Evolutionary conservation across 2,113 vertebrate genomes (phyloP).

Genomic region (Chrysochloris asiatica): DNA sequence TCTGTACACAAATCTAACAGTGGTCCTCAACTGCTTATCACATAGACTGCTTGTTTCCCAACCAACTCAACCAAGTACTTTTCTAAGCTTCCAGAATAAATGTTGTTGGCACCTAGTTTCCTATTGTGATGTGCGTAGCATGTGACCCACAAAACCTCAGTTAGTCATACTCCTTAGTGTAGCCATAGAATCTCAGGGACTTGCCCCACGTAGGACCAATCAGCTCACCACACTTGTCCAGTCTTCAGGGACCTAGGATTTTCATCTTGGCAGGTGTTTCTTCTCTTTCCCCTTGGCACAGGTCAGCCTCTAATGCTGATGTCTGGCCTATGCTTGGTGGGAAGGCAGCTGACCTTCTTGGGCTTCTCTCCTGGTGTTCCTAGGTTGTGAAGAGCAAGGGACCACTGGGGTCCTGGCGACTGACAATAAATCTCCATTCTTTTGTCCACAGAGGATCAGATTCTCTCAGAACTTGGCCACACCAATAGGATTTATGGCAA

Average conservation of each 20-base stretch:
- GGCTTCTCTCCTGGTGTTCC: conserved; percentile 25
- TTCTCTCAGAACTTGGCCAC: conserved; percentile 96
- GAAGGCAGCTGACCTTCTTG: neutral
- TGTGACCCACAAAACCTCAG: neutral
- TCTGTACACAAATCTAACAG: neutral
- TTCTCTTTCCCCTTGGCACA: neutral
- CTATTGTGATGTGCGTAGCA: neutral
- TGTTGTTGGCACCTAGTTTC: neutral
- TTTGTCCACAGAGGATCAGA: conserved; percentile 93
- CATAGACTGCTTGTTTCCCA: neutral
- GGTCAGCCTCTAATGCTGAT: neutral
- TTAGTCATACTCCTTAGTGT: neutral
- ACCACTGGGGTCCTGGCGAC: neutral
- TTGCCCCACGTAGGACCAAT: neutral
- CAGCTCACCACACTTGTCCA: neutral
- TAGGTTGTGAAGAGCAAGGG: conserved; percentile 49
- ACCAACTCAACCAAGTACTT: neutral
- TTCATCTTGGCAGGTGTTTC: neutral
- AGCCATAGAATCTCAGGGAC: neutral
- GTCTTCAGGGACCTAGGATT: neutral
- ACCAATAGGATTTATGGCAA: conserved; percentile 92
- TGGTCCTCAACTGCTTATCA: neutral
- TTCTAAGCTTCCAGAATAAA: neutral
- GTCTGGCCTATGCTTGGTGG: neutral
- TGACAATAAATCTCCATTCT: conserved; percentile 76